These are phyloP conservation scores for Nymphalis c-album DNA, from an alignment of 2,888 invertebrate genomes.

Conservation along the genomic window DNA sequence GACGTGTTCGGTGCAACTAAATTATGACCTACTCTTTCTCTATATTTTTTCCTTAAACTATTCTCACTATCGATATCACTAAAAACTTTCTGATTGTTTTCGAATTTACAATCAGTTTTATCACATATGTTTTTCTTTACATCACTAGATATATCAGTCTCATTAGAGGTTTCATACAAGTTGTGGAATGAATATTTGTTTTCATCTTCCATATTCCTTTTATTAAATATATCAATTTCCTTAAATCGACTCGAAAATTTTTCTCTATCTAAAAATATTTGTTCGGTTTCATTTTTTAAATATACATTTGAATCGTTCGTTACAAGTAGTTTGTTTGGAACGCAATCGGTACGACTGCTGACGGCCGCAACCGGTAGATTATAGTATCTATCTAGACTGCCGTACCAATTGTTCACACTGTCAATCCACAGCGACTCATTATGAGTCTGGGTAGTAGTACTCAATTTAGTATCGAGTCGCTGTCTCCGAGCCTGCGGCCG, in stretches of 20 bases:
- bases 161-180: too few relatives aligned
- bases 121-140: constrained; percentile 24
- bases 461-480: too few relatives aligned
- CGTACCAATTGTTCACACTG: constrained; percentile 52
- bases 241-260: background rate
- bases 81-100: constrained; percentile 37
- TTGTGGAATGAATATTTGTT: constrained; percentile 7
- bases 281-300: background rate
- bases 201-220: background rate
- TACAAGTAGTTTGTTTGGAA: background rate
- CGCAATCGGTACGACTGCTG: background rate
- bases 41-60: constrained; percentile 51
- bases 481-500: background rate
- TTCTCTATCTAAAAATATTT: background rate
- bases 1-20: constrained; percentile 49
- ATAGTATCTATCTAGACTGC: constrained; percentile 45
- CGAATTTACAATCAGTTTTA: constrained; percentile 9
- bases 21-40: constrained; percentile 48
- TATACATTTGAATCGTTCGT: background rate
- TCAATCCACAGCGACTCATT: constrained; percentile 38
- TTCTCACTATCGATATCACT: constrained; percentile 49
- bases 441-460: too few relatives aligned
- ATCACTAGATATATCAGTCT: constrained; percentile 12
- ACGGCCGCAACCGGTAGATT: background rate
- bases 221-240: background rate